Base-by-base conservation (phyloP, 1,140 invertebrate species). In the Lutraria rhynchaena region DNA sequence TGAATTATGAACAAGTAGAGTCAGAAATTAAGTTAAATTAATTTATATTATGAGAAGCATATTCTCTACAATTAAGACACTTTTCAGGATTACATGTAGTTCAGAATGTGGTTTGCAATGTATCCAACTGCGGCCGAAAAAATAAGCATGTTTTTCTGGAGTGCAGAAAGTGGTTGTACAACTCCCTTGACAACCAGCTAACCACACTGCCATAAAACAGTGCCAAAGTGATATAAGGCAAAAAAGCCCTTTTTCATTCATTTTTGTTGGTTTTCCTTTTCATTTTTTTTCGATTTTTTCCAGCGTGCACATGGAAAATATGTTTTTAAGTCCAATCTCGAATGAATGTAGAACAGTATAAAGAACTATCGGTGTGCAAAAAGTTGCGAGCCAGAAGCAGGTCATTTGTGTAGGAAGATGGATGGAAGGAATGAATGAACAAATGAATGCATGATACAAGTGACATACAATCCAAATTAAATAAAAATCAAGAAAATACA, bases 131-230 rank as follows among this genome's bases (percentile, higher is more conserved):
- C 37, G 65, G 87, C 83, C 82, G 85, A 83, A 83, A 85, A 31
- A 81, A 31, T n/a, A 67, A 70, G 63, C 53, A 67, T 76, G 85
- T 83, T 86, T 87, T 82, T 80, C 71, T 95, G 96, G 95, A 96
- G 96, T 97, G 96, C 94, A 95, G 96, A 95, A 96, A 98, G 96
- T 96, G 97, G 97, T 96, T 97, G 97, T 98, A 94, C 69, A 90
- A 90, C 84, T 83, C 85, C 77, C 74, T 85, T 84, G 95, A 97
- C 97, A 98, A 98, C 97, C 97, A 98, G 97, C 97, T 98, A 98
- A 98, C 97, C 96, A 98, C 97, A 98, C 97, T 98, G 97, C 97
- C 97, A 98, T 94, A 85, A 84, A 86, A 90, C 86, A 85, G 86
- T 84, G 85, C 85, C 83, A 71, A 61, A 83, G 33, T 17, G 58